Percentiles rank a stretch among this genome's conserved stretches.
phyloP scores from a whole-genome alignment of 2,888 invertebrate species.

The Phytoseiulus persimilis region DNA sequence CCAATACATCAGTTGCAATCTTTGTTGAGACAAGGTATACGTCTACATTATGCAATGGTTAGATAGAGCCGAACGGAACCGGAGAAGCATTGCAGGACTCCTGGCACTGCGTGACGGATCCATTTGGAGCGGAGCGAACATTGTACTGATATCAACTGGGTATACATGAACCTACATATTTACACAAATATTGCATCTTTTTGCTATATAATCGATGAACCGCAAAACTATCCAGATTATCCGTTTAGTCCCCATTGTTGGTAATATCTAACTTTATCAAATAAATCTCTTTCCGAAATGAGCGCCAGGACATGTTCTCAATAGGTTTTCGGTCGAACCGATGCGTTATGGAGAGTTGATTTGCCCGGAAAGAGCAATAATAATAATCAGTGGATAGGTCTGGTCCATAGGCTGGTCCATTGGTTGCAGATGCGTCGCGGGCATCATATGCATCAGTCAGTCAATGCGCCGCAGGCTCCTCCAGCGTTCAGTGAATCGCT shows the following conservation, averaged over 20 bases:
- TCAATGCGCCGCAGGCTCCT: too few relatives aligned
- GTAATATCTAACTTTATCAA: neutral
- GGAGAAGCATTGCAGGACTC: neutral
- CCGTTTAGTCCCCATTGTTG: neutral
- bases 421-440: too few relatives aligned
- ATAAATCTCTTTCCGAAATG: neutral
- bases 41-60: neutral
- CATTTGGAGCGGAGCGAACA: neutral
- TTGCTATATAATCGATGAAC: neutral
- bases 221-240: neutral
- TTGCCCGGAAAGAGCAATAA: too few relatives aligned
- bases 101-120: neutral
- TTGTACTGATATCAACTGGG: neutral
- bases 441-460: too few relatives aligned
- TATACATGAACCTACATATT: neutral
- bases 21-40: neutral
- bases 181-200: neutral
- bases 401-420: too few relatives aligned
- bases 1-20: neutral
- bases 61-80: neutral
- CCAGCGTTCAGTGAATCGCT: too few relatives aligned
- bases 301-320: neutral
- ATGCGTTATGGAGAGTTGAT: too few relatives aligned
- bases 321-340: too few relatives aligned
- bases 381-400: too few relatives aligned